phyloP scores from a whole-genome alignment of 2,888 invertebrate species.

The Leucophenga montana region DNA sequence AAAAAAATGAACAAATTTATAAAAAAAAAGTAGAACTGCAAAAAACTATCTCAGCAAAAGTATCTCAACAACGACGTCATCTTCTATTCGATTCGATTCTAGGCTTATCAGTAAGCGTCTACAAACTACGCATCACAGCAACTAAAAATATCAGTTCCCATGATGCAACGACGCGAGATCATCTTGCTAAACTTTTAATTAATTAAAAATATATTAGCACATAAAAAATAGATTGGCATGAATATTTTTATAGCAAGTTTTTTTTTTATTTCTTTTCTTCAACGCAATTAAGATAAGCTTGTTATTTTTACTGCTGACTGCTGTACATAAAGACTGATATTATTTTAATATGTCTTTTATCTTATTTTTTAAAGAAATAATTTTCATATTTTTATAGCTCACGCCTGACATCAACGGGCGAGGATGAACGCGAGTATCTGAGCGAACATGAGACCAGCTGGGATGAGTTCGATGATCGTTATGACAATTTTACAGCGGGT shows the following conservation, averaged over 20 bases:
- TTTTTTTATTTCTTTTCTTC: too few species aligned
- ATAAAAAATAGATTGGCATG: background rate
- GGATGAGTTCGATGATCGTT: constrained; percentile 73
- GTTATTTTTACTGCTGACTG: constrained; percentile 17
- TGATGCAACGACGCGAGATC: constrained; percentile 28
- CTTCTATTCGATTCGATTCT: too few species aligned
- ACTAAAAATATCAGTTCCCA: constrained; percentile 41
- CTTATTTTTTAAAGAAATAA: constrained; percentile 13
- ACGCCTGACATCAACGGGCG: constrained; percentile 72
- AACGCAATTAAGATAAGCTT: constrained; percentile 9
- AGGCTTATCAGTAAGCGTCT: constrained; percentile 27
- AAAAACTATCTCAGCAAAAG: background rate
- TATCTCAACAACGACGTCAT: background rate
- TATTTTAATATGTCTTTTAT: background rate
- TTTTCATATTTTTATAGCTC: constrained; percentile 60
- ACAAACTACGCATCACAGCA: background rate
- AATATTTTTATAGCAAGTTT: constrained; percentile 2
- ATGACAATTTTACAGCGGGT: constrained; percentile 71
- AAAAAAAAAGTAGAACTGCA: background rate
- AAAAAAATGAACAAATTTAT: background rate
- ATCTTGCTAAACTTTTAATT: constrained; percentile 29
- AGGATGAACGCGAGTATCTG: constrained; percentile 72
- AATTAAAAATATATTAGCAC: constrained; percentile 14
- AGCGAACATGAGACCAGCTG: constrained; percentile 73
- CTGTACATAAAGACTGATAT: constrained; percentile 11